A percentile compares a stretch with the other conserved stretches of the same genome.
phyloP scores from a whole-genome alignment of 2,113 vertebrate genomes.

The Ardeotis arabs region DNA sequence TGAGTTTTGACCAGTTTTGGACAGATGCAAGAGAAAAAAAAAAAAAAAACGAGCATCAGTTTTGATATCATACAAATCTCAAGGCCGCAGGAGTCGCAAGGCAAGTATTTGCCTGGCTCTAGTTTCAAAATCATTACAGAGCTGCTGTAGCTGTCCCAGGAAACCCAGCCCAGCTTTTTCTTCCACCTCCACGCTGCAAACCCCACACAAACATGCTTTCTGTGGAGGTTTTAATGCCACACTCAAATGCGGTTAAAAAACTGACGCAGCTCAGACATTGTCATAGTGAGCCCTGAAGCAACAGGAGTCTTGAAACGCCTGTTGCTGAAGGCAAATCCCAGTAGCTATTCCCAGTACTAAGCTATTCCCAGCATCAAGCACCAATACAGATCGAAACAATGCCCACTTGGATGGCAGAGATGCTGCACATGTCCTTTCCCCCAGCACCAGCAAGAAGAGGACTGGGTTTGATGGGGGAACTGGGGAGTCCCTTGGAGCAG shows the following conservation, averaged over 20 bases:
- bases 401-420: neutral
- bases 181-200: neutral
- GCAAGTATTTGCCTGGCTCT: neutral
- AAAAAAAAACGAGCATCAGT: neutral
- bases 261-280: neutral
- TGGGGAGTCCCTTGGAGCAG: neutral
- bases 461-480: neutral
- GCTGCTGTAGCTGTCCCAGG: neutral
- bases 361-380: neutral
- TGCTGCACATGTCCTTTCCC: neutral
- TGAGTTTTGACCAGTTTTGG: neutral
- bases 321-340: neutral
- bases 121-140: neutral
- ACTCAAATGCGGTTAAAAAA: neutral
- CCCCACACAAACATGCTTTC: fast-evolving
- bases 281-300: neutral
- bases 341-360: neutral
- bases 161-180: neutral
- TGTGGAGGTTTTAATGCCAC: neutral
- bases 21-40: neutral
- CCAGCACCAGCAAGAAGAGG: neutral
- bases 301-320: neutral
- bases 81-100: neutral
- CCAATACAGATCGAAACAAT: fast-evolving
- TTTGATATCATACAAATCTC: neutral